phyloP scores from a whole-genome alignment of 2,797 vertebrate genomes.

The Phoeniculus purpureus region DNA sequence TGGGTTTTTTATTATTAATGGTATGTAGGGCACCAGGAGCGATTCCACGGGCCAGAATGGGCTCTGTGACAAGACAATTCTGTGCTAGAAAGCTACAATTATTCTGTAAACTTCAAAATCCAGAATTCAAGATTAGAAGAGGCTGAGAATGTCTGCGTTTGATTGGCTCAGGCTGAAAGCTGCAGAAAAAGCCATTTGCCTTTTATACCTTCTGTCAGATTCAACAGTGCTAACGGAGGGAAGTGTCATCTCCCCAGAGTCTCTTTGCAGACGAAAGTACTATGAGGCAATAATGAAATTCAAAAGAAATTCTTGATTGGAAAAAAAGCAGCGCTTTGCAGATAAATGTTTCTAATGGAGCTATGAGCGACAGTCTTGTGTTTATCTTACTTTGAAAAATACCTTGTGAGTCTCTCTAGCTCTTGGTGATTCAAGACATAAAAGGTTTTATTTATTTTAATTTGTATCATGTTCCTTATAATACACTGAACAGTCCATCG shows the following conservation, averaged over 20 bases:
- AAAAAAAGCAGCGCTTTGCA: slow-evolving; percentile 42
- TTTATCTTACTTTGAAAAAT: slow-evolving; percentile 35
- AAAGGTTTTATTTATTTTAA: slow-evolving; percentile 36
- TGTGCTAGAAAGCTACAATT: slow-evolving; percentile 26
- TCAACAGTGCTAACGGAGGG: slow-evolving; percentile 45
- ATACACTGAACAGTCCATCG: slow-evolving; percentile 7
- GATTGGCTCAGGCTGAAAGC: slow-evolving; percentile 33
- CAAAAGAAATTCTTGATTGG: slow-evolving; percentile 41
- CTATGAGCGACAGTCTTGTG: background rate
- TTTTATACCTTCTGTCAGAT: slow-evolving; percentile 43
- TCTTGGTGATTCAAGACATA: slow-evolving; percentile 23
- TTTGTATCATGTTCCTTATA: background rate
- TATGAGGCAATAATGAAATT: slow-evolving; percentile 41
- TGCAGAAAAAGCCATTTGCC: background rate
- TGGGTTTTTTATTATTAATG: background rate
- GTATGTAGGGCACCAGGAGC: background rate
- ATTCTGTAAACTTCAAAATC: slow-evolving; percentile 46
- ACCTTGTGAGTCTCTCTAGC: background rate
- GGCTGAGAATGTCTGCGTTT: slow-evolving; percentile 7
- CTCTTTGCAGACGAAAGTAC: slow-evolving; percentile 32
- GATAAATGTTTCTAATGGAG: slow-evolving; percentile 51
- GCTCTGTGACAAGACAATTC: slow-evolving; percentile 13
- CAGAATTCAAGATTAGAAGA: slow-evolving; percentile 27
- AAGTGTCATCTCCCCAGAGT: slow-evolving; percentile 39
- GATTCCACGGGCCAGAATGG: background rate